phyloP scores from a whole-genome alignment of 1,140 invertebrate species.

The Drosophila triauraria region DNA sequence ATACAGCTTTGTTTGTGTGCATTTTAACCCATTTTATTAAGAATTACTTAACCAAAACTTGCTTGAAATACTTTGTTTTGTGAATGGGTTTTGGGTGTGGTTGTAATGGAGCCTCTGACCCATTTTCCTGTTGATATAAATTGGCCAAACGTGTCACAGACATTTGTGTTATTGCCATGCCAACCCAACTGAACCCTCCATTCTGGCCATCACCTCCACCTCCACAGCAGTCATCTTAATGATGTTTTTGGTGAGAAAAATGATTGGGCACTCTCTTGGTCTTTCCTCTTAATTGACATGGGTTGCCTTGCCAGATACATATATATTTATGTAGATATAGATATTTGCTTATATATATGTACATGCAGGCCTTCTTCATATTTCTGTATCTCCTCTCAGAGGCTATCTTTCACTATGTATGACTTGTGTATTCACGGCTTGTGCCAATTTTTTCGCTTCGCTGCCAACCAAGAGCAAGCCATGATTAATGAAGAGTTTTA shows the following conservation, averaged over 20 bases:
- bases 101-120: not conserved
- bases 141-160: slow-evolving; percentile 66
- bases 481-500: slow-evolving; percentile 47
- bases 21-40: too few relatives aligned
- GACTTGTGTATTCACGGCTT: slow-evolving; percentile 10
- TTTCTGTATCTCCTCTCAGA: slow-evolving; percentile 4
- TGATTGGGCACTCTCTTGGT: slow-evolving; percentile 52
- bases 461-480: slow-evolving; percentile 21
- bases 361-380: not conserved
- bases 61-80: not conserved
- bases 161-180: slow-evolving; percentile 64
- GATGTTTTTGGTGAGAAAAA: slow-evolving; percentile 66
- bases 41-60: not conserved
- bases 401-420: not conserved
- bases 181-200: slow-evolving; percentile 16
- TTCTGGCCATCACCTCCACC: slow-evolving; percentile 1
- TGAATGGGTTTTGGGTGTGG: not conserved
- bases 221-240: slow-evolving; percentile 51
- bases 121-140: slow-evolving; percentile 45
- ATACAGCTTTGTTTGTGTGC: not conserved
- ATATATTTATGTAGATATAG: not conserved
- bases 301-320: slow-evolving; percentile 20
- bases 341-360: slow-evolving; percentile 4
- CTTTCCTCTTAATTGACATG: slow-evolving; percentile 54
- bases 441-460: slow-evolving; percentile 35